Evolutionary conservation across 2,888 invertebrate genomes (phyloP), one percentile per base, ranked within the genome.

Genomic region (Sepioteuthis lessoniana): DNA sequence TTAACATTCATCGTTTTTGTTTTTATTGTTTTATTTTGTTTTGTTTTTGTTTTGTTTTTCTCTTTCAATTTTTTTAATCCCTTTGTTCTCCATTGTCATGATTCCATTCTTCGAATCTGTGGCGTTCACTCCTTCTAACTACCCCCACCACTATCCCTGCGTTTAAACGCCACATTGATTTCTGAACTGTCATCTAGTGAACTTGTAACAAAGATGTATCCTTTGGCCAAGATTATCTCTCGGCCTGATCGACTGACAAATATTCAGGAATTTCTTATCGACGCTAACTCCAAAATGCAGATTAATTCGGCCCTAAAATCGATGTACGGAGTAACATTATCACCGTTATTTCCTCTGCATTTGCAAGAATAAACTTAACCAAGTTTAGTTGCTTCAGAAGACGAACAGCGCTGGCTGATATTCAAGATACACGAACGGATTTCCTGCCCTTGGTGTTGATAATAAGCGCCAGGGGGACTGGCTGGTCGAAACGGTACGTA

Each of bases 401-500:
- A 76, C 76, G 76, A 76, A 76, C 76, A 76, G 76, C 76, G 76
- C 10, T 76, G 76, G 76, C 76, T 76, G 76, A 76, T 76, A 76
- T 76, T 76, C 76, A 76, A 76, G 76, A 76, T 76, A 35, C 76
- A 76, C n/a, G 76, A 19, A n/a, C 76, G 76, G 76, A 76, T 76
- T 76, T 76, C 76, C 76, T 76, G 76, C 76, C 76, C 76, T 76
- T 76, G n/a, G 76, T 76, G 76, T 76, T 76, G 76, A 76, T 76
- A 76, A 76, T 76, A 2, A n/a, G 16, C 25, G 76, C 35, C 76
- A 76, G 31, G 76, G n/a, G 76, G 76, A 76, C 16, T 16, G 76
- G 35, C 76, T 76, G 76, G 76, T 76, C 76, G 76, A 4, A n/a
- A 60, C 76, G 76, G 76, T 76, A 76, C 76, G n/a, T 76, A 76